A percentile compares a stretch with the other conserved stretches of the same genome.
Conservation (phyloP, 1,140 invertebrate species). For the Hesperophylax magnus region DNA sequence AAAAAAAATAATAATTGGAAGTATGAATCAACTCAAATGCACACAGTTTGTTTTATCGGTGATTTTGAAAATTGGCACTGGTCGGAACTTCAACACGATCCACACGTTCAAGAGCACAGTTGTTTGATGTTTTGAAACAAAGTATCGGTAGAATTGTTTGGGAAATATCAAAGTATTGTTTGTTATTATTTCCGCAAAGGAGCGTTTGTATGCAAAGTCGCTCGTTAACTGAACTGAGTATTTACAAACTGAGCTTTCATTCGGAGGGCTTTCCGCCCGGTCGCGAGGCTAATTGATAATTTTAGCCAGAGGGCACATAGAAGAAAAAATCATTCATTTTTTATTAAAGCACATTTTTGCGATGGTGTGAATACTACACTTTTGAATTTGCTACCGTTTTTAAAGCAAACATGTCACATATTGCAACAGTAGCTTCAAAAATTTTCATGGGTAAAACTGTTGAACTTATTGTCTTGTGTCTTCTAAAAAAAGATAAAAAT, state of each 20-base stretch:
- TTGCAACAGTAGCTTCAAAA: no score
- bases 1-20: neutral
- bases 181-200: neutral
- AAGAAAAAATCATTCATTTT: neutral
- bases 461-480: no score
- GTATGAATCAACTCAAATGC: neutral
- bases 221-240: slow-evolving; percentile 30
- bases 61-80: neutral
- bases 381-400: no score
- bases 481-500: no score
- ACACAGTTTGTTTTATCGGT: neutral
- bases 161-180: slow-evolving; percentile 27
- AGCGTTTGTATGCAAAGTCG: slow-evolving; percentile 32
- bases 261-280: slow-evolving; percentile 15
- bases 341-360: no score
- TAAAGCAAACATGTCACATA: no score
- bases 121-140: slow-evolving; percentile 16
- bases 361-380: no score
- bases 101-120: no score
- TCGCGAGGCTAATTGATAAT: slow-evolving; percentile 8
- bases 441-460: no score
- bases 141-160: neutral
- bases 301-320: slow-evolving; percentile 2
- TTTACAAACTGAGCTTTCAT: slow-evolving; percentile 26
- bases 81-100: neutral